Percentiles rank a stretch among this genome's conserved stretches.
phyloP scores from a whole-genome alignment of 2,888 invertebrate genomes.

The Leucoma salicis region DNA sequence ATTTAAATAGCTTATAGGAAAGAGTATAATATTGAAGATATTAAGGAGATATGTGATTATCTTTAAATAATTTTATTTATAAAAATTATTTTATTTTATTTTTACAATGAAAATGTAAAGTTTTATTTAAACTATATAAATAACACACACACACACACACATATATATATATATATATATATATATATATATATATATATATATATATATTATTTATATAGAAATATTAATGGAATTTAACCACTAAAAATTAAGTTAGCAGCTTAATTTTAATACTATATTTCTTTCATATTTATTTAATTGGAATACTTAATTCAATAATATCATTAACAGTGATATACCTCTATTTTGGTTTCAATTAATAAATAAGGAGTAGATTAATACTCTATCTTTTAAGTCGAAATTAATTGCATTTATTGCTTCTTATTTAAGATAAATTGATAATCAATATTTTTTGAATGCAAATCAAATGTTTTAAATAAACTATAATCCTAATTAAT shows the following conservation, averaged over 20 bases:
- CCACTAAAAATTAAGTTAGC: slow-evolving; percentile 84
- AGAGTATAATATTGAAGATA: slow-evolving; percentile 68
- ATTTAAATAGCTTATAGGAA: slow-evolving; percentile 63
- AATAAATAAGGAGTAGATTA: slow-evolving; percentile 77
- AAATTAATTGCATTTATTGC: slow-evolving; percentile 77
- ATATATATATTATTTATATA: too few species aligned
- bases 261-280: slow-evolving; percentile 81
- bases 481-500: slow-evolving; percentile 62
- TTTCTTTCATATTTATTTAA: slow-evolving; percentile 77
- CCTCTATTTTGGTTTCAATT: slow-evolving; percentile 84
- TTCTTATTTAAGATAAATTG: slow-evolving; percentile 80
- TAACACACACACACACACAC: too few species aligned
- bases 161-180: too few species aligned
- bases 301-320: slow-evolving; percentile 79
- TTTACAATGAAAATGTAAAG: slow-evolving; percentile 86
- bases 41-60: slow-evolving; percentile 46
- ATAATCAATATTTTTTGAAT: slow-evolving; percentile 60
- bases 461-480: slow-evolving; percentile 68
- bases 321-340: slow-evolving; percentile 86
- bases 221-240: slow-evolving; percentile 75
- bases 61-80: slow-evolving; percentile 52
- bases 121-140: slow-evolving; percentile 85
- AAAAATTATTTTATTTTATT: slow-evolving; percentile 66
- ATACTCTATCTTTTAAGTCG: slow-evolving; percentile 70
- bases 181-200: too few species aligned